Evolutionary conservation across 2,797 vertebrate genomes (phyloP), one percentile per base, ranked within the genome.

Genomic region (Taenioides sp.): DNA sequence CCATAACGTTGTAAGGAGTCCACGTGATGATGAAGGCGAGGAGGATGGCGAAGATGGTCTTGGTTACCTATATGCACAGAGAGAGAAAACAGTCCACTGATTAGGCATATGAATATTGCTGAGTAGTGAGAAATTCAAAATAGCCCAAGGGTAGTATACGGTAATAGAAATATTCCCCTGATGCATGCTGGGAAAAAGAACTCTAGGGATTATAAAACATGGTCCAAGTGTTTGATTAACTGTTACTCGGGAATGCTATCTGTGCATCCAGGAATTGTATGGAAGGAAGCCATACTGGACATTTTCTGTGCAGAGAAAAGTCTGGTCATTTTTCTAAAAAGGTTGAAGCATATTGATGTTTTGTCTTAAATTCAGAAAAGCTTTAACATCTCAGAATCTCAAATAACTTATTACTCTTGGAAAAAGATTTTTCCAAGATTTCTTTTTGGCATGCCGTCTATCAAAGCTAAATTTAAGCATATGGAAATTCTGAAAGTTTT

Each of bases 1-100:
- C 98, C 98, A 99, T 99, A 72, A 99, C 98, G 0, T 99, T 99
- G 82, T 99, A 99, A 0, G 98, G 98, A 0, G 98, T 98, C 98
- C 98, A 99, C 4, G 98, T 99, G 77, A 99, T 89, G 85, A 99
- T 99, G 92, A 99, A 99, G 65, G 97, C 96, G 76, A 99, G 90
- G 76, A 99, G 92, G 84, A 99, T 99, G 84, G 98, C 98, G 67
- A 99, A 99, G 88, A 99, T 99, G 58, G 98, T 99, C 86, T 98
- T 95, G 17, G 98, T 99, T 79, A 99, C 98, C 88, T 98, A 7
- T 0, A 28, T n/a, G 67, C 47, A 75, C 12, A 11, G 0, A 20
- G 20, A 22, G 43, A 27, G 14, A 59, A 31, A 70, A 16, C 37
- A 58, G 20, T 11, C 49, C 22, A 52, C 23, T 18, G 2, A 37